Conservation (phyloP, 1,140 invertebrate genomes). For the Pentalonia nigronervosa region DNA sequence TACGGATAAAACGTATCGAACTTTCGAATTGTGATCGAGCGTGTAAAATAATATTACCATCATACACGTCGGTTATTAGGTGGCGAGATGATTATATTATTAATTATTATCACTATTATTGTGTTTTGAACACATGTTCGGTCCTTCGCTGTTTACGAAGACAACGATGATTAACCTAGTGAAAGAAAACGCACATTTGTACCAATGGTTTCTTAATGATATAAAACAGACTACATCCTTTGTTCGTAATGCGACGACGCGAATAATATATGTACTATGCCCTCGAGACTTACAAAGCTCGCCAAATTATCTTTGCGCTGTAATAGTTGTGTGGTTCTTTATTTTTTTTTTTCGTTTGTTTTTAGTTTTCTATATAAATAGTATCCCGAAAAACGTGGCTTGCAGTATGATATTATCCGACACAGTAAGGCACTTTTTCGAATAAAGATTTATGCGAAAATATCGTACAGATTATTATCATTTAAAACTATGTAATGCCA, state of each 20-base stretch:
- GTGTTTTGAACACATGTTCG: not conserved
- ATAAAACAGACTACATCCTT: not conserved
- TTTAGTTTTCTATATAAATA: conserved; percentile 8
- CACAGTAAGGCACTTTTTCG: not conserved
- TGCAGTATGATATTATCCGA: not conserved
- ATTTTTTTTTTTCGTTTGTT: not conserved
- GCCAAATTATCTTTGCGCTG: not conserved
- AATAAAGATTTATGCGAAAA: not conserved
- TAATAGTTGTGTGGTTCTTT: not conserved
- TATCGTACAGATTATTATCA: not conserved
- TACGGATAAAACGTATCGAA: no score
- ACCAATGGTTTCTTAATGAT: not conserved
- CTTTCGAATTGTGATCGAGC: no score
- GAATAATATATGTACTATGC: not conserved
- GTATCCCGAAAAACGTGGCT: not conserved
- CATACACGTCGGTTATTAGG: no score
- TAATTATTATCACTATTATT: not conserved
- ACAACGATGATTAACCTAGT: not conserved
- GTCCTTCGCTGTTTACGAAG: not conserved
- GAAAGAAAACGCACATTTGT: not conserved
- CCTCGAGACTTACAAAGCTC: conserved; percentile 3
- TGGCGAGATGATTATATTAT: no score
- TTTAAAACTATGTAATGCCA: not conserved
- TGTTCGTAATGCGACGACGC: conserved; percentile 6
- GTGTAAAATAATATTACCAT: no score